These are phyloP conservation scores for Helicoverpa armigera DNA, from an alignment of 1,140 invertebrate species.

Conservation along the genomic window DNA sequence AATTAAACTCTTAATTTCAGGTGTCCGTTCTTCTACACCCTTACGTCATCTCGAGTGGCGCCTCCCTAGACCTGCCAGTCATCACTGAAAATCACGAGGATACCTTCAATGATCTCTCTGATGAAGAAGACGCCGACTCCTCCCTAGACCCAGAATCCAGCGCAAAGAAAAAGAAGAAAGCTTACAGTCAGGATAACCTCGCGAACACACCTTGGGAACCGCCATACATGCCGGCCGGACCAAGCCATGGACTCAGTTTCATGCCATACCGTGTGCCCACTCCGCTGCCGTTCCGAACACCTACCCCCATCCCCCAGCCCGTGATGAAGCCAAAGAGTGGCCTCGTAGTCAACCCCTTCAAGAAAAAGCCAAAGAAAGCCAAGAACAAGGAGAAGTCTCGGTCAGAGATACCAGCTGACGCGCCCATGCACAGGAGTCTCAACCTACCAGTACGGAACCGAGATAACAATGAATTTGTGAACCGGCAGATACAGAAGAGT, in stretches of 20 bases:
- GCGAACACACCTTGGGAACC: conserved; percentile 57
- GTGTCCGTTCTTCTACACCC: conserved; percentile 75
- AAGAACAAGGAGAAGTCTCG: conserved; percentile 16
- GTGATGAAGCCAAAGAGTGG: conserved; percentile 35
- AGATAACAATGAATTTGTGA: conserved; percentile 58
- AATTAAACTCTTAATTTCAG: conserved; percentile 53
- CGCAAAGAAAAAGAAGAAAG: conserved; percentile 59
- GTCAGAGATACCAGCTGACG: not conserved
- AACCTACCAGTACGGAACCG: conserved; percentile 55
- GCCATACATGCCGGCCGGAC: conserved; percentile 58
- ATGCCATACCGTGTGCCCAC: conserved; percentile 15
- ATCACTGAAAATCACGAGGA: conserved; percentile 72
- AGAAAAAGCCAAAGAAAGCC: conserved; percentile 52
- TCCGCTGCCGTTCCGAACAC: conserved; percentile 6
- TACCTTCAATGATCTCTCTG: conserved; percentile 52
- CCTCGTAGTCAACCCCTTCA: conserved; percentile 52
- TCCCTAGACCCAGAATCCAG: conserved; percentile 40
- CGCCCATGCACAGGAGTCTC: conserved; percentile 67
- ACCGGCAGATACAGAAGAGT: conserved; percentile 68
- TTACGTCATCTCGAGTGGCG: conserved; percentile 67
- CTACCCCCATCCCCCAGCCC: conserved; percentile 26
- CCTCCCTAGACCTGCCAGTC: conserved; percentile 71
- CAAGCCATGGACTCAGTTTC: conserved; percentile 54
- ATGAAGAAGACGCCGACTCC: conserved; percentile 17
- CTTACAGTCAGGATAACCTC: conserved; percentile 70